phyloP scores from a whole-genome alignment of 2,797 vertebrate genomes.

The Austrolebias charrua region DNA sequence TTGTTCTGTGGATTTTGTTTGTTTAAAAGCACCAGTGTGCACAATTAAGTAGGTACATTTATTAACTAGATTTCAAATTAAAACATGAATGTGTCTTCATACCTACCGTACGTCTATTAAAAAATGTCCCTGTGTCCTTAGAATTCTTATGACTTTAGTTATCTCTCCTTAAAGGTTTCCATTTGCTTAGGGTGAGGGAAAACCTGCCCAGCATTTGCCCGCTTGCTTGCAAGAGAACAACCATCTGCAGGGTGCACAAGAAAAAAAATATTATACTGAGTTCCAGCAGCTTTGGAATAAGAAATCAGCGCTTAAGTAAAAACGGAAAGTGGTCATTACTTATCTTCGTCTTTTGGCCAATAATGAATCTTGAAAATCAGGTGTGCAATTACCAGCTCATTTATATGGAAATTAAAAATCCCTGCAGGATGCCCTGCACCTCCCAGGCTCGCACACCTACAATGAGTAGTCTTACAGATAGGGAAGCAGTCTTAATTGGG shows the following conservation, averaged over 20 bases:
- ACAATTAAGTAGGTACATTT: background rate
- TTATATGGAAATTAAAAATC: constrained; percentile 74
- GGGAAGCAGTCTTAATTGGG: constrained; percentile 62
- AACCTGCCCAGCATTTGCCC: constrained; percentile 20
- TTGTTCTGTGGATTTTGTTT: too few species aligned
- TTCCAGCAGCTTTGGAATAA: constrained; percentile 32
- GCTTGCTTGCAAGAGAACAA: constrained; percentile 10
- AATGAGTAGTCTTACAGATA: constrained; percentile 38
- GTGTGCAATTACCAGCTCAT: constrained; percentile 61
- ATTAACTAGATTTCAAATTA: background rate
- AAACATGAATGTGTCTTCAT: constrained; percentile 12
- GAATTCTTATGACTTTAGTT: constrained; percentile 21
- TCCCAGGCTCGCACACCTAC: constrained; percentile 35
- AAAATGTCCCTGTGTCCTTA: constrained; percentile 29
- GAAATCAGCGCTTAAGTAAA: constrained; percentile 20
- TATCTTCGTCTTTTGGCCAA: constrained; percentile 49
- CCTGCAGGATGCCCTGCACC: constrained; percentile 46
- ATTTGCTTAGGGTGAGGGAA: constrained; percentile 34
- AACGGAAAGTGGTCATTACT: constrained; percentile 51
- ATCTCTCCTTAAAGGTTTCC: constrained; percentile 42
- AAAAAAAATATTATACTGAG: constrained; percentile 12
- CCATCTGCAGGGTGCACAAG: constrained; percentile 7
- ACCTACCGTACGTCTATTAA: constrained; percentile 13
- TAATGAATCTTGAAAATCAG: constrained; percentile 49
- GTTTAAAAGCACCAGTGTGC: background rate